These are phyloP conservation scores for Tenodera sinensis DNA, from an alignment of 2,888 invertebrate species.

Conservation along the genomic window DNA sequence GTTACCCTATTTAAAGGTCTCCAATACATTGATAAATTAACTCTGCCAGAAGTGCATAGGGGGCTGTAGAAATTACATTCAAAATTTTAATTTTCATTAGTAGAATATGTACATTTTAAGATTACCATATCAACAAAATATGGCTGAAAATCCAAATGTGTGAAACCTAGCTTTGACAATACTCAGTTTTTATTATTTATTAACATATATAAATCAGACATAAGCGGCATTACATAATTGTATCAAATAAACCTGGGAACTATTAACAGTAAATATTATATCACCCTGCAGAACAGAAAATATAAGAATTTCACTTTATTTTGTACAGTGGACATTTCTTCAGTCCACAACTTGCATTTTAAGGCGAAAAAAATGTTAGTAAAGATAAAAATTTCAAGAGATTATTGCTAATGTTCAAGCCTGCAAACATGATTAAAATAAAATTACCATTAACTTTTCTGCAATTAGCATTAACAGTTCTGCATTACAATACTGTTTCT, in stretches of 20 bases:
- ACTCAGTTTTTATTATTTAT: neutral
- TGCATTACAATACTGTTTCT: neutral
- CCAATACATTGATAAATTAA: no score
- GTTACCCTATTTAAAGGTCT: no score
- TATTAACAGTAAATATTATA: neutral
- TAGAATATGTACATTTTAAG: no score
- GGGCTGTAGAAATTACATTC: no score
- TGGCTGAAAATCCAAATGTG: neutral
- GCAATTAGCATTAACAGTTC: neutral
- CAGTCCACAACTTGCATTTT: neutral
- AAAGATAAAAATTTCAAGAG: neutral
- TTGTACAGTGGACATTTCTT: neutral
- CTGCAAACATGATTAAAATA: neutral
- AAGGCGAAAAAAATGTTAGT: no score
- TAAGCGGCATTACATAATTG: neutral
- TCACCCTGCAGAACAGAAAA: neutral
- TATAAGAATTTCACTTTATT: neutral
- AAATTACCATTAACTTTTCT: neutral
- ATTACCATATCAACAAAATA: neutral
- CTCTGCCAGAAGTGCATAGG: no score
- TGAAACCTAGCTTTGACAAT: neutral
- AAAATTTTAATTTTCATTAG: no score
- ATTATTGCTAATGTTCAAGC: neutral
- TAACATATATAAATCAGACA: neutral
- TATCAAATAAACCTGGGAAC: neutral